Evolutionary conservation across 2,888 invertebrate genomes (phyloP).

Genomic region (Erebia epiphron): DNA sequence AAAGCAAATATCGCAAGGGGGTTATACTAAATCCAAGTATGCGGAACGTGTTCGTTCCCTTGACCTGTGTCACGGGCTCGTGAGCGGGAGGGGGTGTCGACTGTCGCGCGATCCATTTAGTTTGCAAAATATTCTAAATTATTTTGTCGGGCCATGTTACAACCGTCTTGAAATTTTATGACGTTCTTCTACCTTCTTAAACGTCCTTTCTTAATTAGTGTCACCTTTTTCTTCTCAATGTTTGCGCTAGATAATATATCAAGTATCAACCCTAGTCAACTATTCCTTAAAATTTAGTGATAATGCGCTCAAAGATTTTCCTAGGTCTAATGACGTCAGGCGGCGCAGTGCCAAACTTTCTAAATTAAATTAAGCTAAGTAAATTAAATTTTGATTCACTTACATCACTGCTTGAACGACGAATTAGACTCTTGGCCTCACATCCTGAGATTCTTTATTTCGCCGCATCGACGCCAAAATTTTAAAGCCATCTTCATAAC

Average conservation of each 20-base stretch:
- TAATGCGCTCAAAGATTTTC: neutral
- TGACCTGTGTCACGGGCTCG: conserved; percentile 52
- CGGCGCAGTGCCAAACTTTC: too few relatives aligned
- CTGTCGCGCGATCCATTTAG: conserved; percentile 18
- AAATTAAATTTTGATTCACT: too few relatives aligned
- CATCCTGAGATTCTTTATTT: too few relatives aligned
- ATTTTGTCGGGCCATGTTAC: neutral
- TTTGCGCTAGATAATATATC: too few relatives aligned
- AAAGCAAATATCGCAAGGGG: conserved; percentile 37
- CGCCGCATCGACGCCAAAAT: too few relatives aligned
- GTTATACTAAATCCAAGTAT: conserved; percentile 53
- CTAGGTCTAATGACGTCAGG: too few relatives aligned
- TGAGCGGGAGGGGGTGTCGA: conserved; percentile 16
- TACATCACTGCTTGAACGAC: too few relatives aligned
- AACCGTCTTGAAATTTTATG: neutral
- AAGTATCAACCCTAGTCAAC: too few relatives aligned
- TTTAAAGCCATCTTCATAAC: too few relatives aligned
- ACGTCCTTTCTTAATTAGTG: neutral
- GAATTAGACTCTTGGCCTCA: too few relatives aligned
- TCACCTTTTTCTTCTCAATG: neutral
- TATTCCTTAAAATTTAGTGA: too few relatives aligned
- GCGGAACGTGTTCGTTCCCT: conserved; percentile 51
- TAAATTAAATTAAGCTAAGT: too few relatives aligned
- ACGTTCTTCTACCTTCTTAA: neutral
- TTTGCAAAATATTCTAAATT: conserved; percentile 8